Base-by-base conservation (phyloP, 2,797 vertebrate genomes). In the Periparus ater region DNA sequence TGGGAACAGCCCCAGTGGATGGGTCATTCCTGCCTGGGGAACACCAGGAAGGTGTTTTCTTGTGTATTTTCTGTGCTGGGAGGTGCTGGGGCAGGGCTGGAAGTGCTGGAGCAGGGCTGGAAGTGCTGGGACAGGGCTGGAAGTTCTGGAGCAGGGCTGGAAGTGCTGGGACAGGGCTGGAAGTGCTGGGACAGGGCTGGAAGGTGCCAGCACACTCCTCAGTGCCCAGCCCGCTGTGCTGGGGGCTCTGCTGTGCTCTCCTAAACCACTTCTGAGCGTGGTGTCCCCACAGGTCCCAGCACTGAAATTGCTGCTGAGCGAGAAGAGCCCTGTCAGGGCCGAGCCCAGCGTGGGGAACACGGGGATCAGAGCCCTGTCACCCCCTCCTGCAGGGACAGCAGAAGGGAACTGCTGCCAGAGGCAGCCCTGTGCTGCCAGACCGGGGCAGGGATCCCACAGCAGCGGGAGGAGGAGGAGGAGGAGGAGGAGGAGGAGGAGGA, bases 181-280 rank as follows among this genome's bases (percentile, higher is more conserved):
- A 22, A 68, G 34, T 30, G 29, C 12, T 10, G 5, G 2, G 8
- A 16, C 27, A 5, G 42, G 62, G 5, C 63, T 48, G 67, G 22
- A 1, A 11, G 22, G 6, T 44, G 18, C 38, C 40, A 22, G 67
- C 78, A 32, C 57, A 2, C n/a, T 38, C 18, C 36, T 36, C 25
- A 7, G 1, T n/a, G 38, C 15, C 65, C 82, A 60, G 27, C 68
- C 66, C 0, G 1, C 65, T 3, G 29, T 5, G 45, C 2, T 0
- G 0, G 17, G 32, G 53, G 22, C 30, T 40, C 68, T 55, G 83
- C 44, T 1, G 2, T 2, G 9, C 18, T 50, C 26, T 13, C 38
- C 38, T 40, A 40, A 40, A 73, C 51, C 60, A 8, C 68, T 68
- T 54, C 54, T 38, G 77, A 92, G 57, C 16, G 2, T 8, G 29